A percentile compares a stretch with the other conserved stretches of the same genome.
phyloP scores from a whole-genome alignment of 2,888 invertebrate species.

The Ornithoptera alexandrae region DNA sequence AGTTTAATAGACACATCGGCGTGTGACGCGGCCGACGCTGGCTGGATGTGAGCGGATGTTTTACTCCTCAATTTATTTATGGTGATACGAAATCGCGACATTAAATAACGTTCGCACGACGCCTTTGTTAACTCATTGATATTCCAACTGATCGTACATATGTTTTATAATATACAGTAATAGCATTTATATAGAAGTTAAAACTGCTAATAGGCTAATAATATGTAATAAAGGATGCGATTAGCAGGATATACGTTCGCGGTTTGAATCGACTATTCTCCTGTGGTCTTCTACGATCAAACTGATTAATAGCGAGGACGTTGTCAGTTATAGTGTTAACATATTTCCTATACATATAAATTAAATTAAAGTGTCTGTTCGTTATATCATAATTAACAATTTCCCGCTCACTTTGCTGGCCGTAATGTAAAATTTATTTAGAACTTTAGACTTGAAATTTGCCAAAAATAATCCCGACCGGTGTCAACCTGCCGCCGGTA shows the following conservation, averaged over 20 bases:
- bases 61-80: slow-evolving; percentile 26
- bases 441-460: too few relatives aligned
- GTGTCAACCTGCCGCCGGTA: too few relatives aligned
- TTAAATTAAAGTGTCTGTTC: too few relatives aligned
- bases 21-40: slow-evolving; percentile 16
- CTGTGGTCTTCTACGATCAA: too few relatives aligned
- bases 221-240: not conserved
- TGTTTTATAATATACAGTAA: slow-evolving; percentile 10
- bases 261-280: too few relatives aligned
- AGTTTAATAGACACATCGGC: slow-evolving; percentile 36
- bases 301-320: too few relatives aligned
- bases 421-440: too few relatives aligned
- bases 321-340: too few relatives aligned
- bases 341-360: too few relatives aligned
- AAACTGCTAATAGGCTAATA: not conserved
- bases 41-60: slow-evolving; percentile 22
- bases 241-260: not conserved
- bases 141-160: slow-evolving; percentile 9
- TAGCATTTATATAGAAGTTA: slow-evolving; percentile 1
- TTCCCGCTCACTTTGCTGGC: too few relatives aligned
- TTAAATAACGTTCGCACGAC: slow-evolving; percentile 19
- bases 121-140: slow-evolving; percentile 14
- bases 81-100: slow-evolving; percentile 25
- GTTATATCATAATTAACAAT: too few relatives aligned
- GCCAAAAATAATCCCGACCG: too few relatives aligned